Evolutionary conservation across 2,888 invertebrate genomes (phyloP), one percentile per base, ranked within the genome.

Genomic region (Eumacrocentrus americanus): DNA sequence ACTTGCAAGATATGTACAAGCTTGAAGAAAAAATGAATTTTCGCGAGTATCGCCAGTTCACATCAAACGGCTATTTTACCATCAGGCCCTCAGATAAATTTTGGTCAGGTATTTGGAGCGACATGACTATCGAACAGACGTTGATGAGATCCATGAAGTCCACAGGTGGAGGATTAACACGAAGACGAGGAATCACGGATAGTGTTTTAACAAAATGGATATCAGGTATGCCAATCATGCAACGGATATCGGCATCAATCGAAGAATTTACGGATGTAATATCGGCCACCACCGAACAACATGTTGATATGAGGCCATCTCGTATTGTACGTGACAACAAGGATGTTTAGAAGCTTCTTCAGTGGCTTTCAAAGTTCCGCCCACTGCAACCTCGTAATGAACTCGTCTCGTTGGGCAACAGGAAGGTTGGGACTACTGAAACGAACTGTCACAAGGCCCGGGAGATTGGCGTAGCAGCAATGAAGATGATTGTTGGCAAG

Each of bases 1-100:
- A 79, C 69, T 55, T 81, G 18, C 81, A 81, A 71, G 74, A 78
- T 64, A 80, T 79, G 78, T 38, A 53, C 7, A 22, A 62, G 25
- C 68, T 79, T 47, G 34, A 63, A 56, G 44, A 57, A 38, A 62
- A 57, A 61, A 74, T 70, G 68, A 12, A 62, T n/a, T 48, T 60
- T 12, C 37, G 14, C 29, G 72, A 73, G 55, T 71, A 65, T 53
- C 14, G 67, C 38, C 34, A 60, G 52, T 71, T 71, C 55, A 67
- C 67, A 3, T 14, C 50, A 9, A 29, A 67, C 22, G 72, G 72
- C 22, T 70, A 54, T 35, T 75, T 76, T 53, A 73, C 73, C 12
- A 67, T 75, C 29, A 54, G 69, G 51, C 60, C 72, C 20, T 60
- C 66, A 3, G 57, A 73, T 9, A 72, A 72, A 66, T 69, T 61